phyloP scores from a whole-genome alignment of 2,113 vertebrate species.

The Corythornis madagascariensis region DNA sequence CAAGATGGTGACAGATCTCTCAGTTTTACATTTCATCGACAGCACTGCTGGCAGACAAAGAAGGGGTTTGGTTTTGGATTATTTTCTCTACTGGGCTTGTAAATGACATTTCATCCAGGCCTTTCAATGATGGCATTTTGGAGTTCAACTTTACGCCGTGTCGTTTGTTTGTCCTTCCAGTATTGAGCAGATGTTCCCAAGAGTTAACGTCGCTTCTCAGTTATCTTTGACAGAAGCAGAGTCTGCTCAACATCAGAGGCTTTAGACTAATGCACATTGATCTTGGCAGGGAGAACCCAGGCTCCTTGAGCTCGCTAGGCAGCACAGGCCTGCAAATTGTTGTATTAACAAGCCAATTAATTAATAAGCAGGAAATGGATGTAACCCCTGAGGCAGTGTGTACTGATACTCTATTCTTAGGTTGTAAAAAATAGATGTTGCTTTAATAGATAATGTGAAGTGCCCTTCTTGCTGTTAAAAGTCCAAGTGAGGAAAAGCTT shows the following conservation, averaged over 20 bases:
- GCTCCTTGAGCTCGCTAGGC: conserved; percentile 56
- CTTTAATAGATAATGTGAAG: conserved; percentile 5
- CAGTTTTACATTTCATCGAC: neutral
- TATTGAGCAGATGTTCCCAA: conserved; percentile 66
- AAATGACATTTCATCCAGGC: neutral
- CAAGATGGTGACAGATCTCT: neutral
- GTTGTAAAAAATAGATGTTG: conserved; percentile 25
- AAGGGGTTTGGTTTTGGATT: neutral
- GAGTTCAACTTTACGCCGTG: neutral
- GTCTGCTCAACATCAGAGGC: conserved; percentile 72
- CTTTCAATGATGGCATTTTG: neutral
- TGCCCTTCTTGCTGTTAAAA: neutral
- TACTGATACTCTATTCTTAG: conserved; percentile 4
- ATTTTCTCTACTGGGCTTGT: neutral
- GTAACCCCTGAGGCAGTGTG: conserved; percentile 33
- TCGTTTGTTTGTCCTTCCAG: neutral
- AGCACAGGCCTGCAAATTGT: conserved; percentile 57
- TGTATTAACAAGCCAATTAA: conserved; percentile 74
- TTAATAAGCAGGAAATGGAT: conserved; percentile 73
- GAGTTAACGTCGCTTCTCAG: conserved; percentile 66
- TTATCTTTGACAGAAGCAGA: conserved; percentile 71
- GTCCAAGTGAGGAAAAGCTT: neutral
- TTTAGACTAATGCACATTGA: conserved; percentile 76
- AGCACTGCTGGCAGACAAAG: neutral
- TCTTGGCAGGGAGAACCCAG: conserved; percentile 72